Evolutionary conservation across 2,888 invertebrate genomes (phyloP).

Genomic region (Philereme vetulata): DNA sequence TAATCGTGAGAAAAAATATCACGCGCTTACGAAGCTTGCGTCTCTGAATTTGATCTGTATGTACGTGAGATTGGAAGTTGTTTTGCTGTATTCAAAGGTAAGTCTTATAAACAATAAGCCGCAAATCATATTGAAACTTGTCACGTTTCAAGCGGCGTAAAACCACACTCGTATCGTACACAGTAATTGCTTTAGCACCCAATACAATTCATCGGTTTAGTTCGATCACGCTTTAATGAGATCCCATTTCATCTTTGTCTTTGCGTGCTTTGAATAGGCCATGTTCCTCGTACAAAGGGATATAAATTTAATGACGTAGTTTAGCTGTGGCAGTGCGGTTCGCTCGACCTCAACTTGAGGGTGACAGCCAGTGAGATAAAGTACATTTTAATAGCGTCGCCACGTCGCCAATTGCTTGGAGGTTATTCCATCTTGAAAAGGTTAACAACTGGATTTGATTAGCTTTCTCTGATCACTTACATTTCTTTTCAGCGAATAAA

Average conservation of each 20-base stretch:
- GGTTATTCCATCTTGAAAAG: constrained; percentile 24
- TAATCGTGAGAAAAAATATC: constrained; percentile 50
- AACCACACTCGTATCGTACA: constrained; percentile 35
- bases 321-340: constrained; percentile 43
- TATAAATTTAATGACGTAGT: constrained; percentile 49
- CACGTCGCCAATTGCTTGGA: constrained; percentile 24
- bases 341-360: constrained; percentile 40
- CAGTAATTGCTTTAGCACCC: constrained; percentile 41
- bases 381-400: constrained; percentile 30
- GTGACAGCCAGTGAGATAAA: constrained; percentile 40
- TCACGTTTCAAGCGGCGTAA: constrained; percentile 42
- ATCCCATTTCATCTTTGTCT: constrained; percentile 37
- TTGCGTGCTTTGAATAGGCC: constrained; percentile 38
- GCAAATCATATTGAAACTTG: constrained; percentile 48
- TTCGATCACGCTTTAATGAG: constrained; percentile 41
- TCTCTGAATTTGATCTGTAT: constrained; percentile 42
- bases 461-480: constrained; percentile 17
- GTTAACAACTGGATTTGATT: constrained; percentile 24
- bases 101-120: constrained; percentile 45
- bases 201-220: constrained; percentile 28
- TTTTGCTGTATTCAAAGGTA: constrained; percentile 28
- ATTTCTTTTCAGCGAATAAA: constrained; percentile 14
- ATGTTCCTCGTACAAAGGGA: constrained; percentile 47
- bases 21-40: constrained; percentile 33
- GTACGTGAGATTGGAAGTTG: constrained; percentile 24